Evolutionary conservation across 2,113 vertebrate species (phyloP), one percentile per base, ranked within the genome.

Genomic region (Phrynocephalus versicolor): DNA sequence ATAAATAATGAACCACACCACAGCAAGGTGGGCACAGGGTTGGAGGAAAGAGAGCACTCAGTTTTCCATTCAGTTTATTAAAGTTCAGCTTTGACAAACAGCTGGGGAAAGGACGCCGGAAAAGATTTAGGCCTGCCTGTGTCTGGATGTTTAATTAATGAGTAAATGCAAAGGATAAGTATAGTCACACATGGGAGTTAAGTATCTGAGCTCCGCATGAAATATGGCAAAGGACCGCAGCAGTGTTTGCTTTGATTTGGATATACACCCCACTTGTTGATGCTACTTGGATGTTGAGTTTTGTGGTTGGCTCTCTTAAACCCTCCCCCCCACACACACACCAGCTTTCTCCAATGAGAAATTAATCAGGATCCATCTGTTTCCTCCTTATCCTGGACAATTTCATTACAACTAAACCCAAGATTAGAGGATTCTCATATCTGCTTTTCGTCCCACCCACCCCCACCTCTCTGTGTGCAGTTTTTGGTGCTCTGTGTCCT

Each of bases 361-460:
- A 96, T 96, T 96, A 96, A 96, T 96, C 96, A 96, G 95, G 94
- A 95, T 95, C 96, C 96, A 96, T 96, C 95, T 96, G 96, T 94
- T 97, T 92, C 94, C 93, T 93, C 91, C 94, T 95, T 92, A 94
- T 94, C 90, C 95, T 88, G 92, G 92, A 95, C 94, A 93, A 95
- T 96, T 96, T 97, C 95, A 96, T 96, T 96, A 95, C 94, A 92
- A 92, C 93, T 95, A 95, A 96, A 95, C 92, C 91, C 91, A 94
- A 94, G 97, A 96, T 97, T 97, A 97, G 87, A 91, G 91, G 94
- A 94, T 94, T 95, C 95, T 92, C 92, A 93, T 89, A 92, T 92
- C 90, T 92, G 89, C 13, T 23, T 74, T 90, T 89, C 72, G 62
- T 55, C 37, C 45, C 45, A 21, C 57, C n/a, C 45, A 51, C 13